Conservation (phyloP, 1,140 invertebrate species). For the Pseudomyrmex concolor region DNA sequence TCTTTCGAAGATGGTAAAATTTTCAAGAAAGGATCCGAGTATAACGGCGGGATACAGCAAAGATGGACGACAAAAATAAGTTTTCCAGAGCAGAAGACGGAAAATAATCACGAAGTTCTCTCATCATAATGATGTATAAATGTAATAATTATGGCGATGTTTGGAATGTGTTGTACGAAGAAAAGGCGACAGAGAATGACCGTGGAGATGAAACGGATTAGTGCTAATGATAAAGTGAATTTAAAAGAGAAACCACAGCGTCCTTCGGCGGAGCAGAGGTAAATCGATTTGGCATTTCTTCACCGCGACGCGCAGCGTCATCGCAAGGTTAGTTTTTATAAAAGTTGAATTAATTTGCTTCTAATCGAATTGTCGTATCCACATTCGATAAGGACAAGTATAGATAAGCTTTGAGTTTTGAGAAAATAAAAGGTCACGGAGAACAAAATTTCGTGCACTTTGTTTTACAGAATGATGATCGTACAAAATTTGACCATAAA, state of each 20-base stretch:
- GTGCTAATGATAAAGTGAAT: constrained; percentile 50
- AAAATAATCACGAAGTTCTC: constrained; percentile 49
- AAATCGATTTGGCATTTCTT: constrained; percentile 70
- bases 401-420: not conserved
- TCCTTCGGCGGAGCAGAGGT: constrained; percentile 54
- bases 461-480: not conserved
- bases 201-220: constrained; percentile 37
- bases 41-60: constrained; percentile 23
- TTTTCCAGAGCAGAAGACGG: constrained; percentile 27
- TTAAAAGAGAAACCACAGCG: constrained; percentile 44
- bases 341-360: constrained; percentile 39
- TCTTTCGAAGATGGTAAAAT: constrained; percentile 57
- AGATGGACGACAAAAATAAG: constrained; percentile 15
- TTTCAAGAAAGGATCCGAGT: constrained; percentile 12
- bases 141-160: constrained; percentile 44
- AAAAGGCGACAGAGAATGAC: constrained; percentile 10
- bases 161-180: constrained; percentile 30
- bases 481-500: constrained; percentile 7
- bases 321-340: constrained; percentile 78
- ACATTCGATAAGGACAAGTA: constrained; percentile 17
- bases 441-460: not conserved
- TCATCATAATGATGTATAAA: constrained; percentile 53
- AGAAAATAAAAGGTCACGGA: not conserved
- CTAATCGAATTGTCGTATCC: constrained; percentile 1
- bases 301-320: constrained; percentile 62